Evolutionary conservation across 2,888 invertebrate genomes (phyloP).

Genomic region (Euplagia quadripunctaria): DNA sequence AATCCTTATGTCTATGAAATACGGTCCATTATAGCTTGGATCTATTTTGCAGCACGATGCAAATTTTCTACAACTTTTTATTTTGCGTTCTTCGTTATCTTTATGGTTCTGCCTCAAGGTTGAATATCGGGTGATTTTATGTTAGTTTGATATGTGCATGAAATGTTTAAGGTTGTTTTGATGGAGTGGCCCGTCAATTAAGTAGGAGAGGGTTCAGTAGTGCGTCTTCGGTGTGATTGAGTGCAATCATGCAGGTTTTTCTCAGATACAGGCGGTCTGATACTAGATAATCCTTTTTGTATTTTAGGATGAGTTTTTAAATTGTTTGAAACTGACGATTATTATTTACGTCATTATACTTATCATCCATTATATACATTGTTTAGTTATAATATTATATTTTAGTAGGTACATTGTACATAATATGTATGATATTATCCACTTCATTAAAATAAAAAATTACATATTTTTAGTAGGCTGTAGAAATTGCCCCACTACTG

Average conservation of each 20-base stretch:
- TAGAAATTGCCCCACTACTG: no score
- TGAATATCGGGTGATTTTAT: constrained; percentile 48
- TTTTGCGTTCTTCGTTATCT: constrained; percentile 51
- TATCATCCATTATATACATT: no score
- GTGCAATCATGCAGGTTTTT: constrained; percentile 81
- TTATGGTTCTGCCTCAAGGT: constrained; percentile 53
- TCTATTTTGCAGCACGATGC: constrained; percentile 55
- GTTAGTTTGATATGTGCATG: constrained; percentile 49
- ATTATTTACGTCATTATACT: no score
- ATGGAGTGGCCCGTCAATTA: constrained; percentile 86
- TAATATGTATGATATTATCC: no score
- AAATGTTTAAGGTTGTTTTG: constrained; percentile 77
- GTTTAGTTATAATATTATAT: no score
- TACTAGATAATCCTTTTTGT: constrained; percentile 27
- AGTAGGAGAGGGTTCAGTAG: constrained; percentile 77
- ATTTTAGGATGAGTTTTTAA: not conserved
- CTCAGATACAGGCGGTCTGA: constrained; percentile 57
- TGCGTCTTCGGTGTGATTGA: constrained; percentile 78
- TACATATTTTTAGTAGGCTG: no score
- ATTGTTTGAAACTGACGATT: not conserved
- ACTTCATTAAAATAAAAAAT: no score
- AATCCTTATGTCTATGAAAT: constrained; percentile 36
- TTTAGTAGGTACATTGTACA: no score
- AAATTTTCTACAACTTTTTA: constrained; percentile 62
- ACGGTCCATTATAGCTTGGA: constrained; percentile 50